phyloP scores from a whole-genome alignment of 2,888 invertebrate species.

The Drosophila anomalata region DNA sequence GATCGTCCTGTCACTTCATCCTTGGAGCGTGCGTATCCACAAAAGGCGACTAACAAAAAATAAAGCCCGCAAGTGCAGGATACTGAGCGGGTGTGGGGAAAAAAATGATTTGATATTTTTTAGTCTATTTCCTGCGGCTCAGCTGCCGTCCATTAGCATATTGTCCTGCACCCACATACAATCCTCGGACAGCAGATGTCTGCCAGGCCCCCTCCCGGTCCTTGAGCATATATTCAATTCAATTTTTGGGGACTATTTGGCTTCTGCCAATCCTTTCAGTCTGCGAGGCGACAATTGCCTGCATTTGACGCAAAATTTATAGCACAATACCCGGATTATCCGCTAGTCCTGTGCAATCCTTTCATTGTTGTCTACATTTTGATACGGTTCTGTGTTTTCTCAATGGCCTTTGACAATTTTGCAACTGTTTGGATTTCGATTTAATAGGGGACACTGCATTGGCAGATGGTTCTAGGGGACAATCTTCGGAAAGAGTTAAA shows the following conservation, averaged over 20 bases:
- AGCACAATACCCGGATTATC: slow-evolving; percentile 59
- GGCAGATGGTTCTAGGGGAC: slow-evolving; percentile 23
- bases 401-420: slow-evolving; percentile 23
- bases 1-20: slow-evolving; percentile 66
- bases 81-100: slow-evolving; percentile 22
- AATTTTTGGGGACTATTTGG: slow-evolving; percentile 25
- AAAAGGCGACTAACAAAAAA: slow-evolving; percentile 35
- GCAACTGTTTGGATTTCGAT: slow-evolving; percentile 36
- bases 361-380: slow-evolving; percentile 46
- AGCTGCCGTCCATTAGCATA: slow-evolving; percentile 56
- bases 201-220: slow-evolving; percentile 38
- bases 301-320: slow-evolving; percentile 52
- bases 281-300: slow-evolving; percentile 49
- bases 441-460: slow-evolving; percentile 14
- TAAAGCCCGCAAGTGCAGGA: slow-evolving; percentile 18
- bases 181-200: slow-evolving; percentile 26
- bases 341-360: slow-evolving; percentile 37
- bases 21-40: slow-evolving; percentile 71
- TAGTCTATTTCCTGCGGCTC: slow-evolving; percentile 48
- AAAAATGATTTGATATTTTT: slow-evolving; percentile 59
- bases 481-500: not conserved
- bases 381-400: slow-evolving; percentile 24
- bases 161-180: slow-evolving; percentile 62
- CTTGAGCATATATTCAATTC: slow-evolving; percentile 20
- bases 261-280: slow-evolving; percentile 52